phyloP scores from a whole-genome alignment of 1,140 invertebrate species.

The Epicauta chinensis region DNA sequence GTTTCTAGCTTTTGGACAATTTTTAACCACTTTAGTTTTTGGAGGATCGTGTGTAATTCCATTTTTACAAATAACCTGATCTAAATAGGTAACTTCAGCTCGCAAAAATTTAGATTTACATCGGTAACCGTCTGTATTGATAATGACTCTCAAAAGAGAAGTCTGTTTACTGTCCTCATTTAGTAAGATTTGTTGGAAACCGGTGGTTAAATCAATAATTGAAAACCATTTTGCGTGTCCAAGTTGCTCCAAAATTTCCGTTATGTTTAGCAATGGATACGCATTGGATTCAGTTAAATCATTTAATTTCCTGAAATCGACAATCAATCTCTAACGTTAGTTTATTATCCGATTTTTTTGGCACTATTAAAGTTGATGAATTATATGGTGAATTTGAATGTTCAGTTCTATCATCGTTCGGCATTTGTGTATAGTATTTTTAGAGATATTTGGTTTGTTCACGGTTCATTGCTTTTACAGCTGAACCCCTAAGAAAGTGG shows the following conservation, averaged over 20 bases:
- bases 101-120: constrained; percentile 43
- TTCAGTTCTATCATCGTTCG: too few species aligned
- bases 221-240: constrained; percentile 39
- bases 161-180: constrained; percentile 30
- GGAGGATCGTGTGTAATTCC: constrained; percentile 40
- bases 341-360: too few species aligned
- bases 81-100: constrained; percentile 39
- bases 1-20: constrained; percentile 30
- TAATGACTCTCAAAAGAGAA: constrained; percentile 40
- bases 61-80: constrained; percentile 37
- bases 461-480: too few species aligned
- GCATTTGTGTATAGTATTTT: too few species aligned
- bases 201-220: constrained; percentile 41
- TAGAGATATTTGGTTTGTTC: too few species aligned
- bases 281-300: constrained; percentile 41
- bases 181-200: constrained; percentile 47
- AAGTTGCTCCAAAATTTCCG: constrained; percentile 45
- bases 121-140: constrained; percentile 39
- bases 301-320: constrained; percentile 34
- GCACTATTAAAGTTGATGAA: too few species aligned
- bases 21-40: constrained; percentile 36
- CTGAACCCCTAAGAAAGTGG: too few species aligned
- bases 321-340: constrained; percentile 16
- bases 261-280: constrained; percentile 48
- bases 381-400: too few species aligned